A percentile compares a stretch with the other conserved stretches of the same genome.
phyloP scores from a whole-genome alignment of 2,888 invertebrate species.

The Aporophyla nigra region DNA sequence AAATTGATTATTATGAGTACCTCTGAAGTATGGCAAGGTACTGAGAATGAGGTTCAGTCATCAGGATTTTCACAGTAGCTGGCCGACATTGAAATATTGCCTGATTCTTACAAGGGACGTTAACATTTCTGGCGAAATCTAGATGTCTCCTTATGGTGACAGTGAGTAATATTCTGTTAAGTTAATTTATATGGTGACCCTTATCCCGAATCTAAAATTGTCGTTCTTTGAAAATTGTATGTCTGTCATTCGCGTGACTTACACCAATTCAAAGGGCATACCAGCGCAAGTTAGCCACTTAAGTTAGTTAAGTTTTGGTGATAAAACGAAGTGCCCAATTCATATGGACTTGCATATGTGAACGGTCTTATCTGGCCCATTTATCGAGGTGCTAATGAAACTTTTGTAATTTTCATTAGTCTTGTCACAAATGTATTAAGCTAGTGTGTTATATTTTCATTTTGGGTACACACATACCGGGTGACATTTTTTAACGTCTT shows the following conservation, averaged over 20 bases:
- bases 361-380: conserved; percentile 32
- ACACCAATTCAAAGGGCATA: conserved; percentile 27
- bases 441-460: neutral
- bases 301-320: conserved; percentile 55
- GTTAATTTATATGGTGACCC: no score
- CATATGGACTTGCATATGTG: conserved; percentile 53
- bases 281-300: conserved; percentile 46
- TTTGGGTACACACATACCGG: neutral
- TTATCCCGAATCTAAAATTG: neutral
- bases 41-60: neutral
- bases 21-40: neutral
- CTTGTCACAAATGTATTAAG: conserved; percentile 9
- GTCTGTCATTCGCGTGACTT: conserved; percentile 52
- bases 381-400: conserved; percentile 39
- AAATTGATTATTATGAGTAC: no score
- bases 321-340: conserved; percentile 62
- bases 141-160: no score
- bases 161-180: no score
- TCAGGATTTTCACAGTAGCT: neutral
- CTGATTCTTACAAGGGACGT: no score
- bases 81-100: no score
- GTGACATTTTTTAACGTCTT: no score
- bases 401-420: conserved; percentile 50
- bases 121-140: no score
- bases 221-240: conserved; percentile 6